Conservation (phyloP, 2,888 invertebrate species). For the Drosophila parthenogenetica region DNA sequence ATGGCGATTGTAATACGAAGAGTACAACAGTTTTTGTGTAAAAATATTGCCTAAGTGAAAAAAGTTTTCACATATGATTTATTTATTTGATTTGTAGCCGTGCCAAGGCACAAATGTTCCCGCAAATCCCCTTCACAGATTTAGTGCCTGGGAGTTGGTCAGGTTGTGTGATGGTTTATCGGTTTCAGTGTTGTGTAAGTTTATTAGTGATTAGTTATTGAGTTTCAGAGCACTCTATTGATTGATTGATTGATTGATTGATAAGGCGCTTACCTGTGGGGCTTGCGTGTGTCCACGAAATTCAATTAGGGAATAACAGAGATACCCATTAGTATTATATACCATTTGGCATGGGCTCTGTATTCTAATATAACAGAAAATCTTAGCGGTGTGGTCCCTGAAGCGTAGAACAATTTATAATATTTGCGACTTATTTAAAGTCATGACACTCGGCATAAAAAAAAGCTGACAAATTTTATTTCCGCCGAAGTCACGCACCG, state of each 20-base stretch:
- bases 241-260: conserved; percentile 67
- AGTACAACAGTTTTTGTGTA: conserved; percentile 59
- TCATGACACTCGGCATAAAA: conserved; percentile 53
- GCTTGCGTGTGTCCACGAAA: conserved; percentile 33
- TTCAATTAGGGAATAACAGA: conserved; percentile 48
- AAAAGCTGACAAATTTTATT: conserved; percentile 76
- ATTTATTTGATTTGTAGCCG: conserved; percentile 69
- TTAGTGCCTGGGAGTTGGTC: conserved; percentile 12
- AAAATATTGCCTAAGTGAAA: conserved; percentile 77
- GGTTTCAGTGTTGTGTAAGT: conserved; percentile 46
- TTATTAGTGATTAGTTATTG: conserved; percentile 72
- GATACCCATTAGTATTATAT: conserved; percentile 1
- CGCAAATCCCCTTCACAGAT: background rate
- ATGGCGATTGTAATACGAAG: conserved; percentile 62
- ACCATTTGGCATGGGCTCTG: conserved; percentile 15
- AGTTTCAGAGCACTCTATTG: conserved; percentile 39
- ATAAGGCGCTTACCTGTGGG: conserved; percentile 29
- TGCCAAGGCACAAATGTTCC: conserved; percentile 25
- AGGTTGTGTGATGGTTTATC: conserved; percentile 48
- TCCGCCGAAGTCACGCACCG: conserved; percentile 74
- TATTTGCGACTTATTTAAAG: conserved; percentile 69
- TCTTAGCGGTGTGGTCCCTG: conserved; percentile 38
- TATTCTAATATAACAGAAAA: conserved; percentile 43
- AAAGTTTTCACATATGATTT: conserved; percentile 76
- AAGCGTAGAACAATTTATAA: conserved; percentile 37